phyloP scores from a whole-genome alignment of 2,888 invertebrate genomes.

The Dexiosoma caninum region DNA sequence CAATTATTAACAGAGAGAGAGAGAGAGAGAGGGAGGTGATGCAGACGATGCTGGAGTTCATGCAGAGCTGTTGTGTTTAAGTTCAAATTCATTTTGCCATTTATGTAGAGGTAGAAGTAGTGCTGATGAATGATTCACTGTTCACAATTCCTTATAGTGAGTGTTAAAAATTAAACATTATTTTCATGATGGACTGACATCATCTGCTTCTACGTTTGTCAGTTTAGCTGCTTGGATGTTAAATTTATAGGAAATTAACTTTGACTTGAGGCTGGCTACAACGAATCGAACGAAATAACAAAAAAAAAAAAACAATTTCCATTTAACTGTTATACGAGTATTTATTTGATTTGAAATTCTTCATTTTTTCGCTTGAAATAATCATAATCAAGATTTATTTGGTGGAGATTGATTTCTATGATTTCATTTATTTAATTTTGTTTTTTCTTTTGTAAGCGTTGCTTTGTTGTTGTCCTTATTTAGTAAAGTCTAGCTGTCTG shows the following conservation, averaged over 20 bases:
- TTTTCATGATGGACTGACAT: conserved; percentile 57
- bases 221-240: background rate
- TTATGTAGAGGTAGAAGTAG: conserved; percentile 21
- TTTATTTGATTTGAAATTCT: conserved; percentile 19
- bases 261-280: conserved; percentile 41
- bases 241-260: conserved; percentile 52
- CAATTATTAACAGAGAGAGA: background rate
- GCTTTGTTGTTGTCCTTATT: conserved; percentile 47
- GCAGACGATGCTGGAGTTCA: background rate
- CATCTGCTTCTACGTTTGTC: conserved; percentile 16
- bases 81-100: conserved; percentile 57
- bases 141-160: conserved; percentile 40
- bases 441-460: conserved; percentile 5
- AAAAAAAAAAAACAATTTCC: conserved; percentile 23
- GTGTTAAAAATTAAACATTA: conserved; percentile 53
- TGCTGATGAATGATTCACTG: conserved; percentile 47
- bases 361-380: conserved; percentile 37
- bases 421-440: conserved; percentile 45
- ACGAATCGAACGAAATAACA: background rate
- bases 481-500: conserved; percentile 60
- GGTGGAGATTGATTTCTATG: conserved; percentile 61
- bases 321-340: conserved; percentile 33
- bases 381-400: conserved; percentile 62
- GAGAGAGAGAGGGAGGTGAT: no score
- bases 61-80: conserved; percentile 12